A percentile compares a stretch with the other conserved stretches of the same genome.
Conservation (phyloP, 2,113 vertebrate genomes). For the Rhinoderma darwinii region DNA sequence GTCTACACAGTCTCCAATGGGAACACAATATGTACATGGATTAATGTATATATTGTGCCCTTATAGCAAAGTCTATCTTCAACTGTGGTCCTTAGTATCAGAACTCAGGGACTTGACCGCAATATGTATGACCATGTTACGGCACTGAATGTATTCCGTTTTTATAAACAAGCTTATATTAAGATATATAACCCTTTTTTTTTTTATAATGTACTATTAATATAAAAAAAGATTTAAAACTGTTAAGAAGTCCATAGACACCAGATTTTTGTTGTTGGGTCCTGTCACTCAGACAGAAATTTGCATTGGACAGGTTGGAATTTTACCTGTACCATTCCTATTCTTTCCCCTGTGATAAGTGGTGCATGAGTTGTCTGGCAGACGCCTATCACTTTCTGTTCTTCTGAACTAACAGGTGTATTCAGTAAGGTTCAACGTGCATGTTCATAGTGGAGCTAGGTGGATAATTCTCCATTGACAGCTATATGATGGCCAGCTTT, state of each 20-base stretch:
- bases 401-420: not conserved
- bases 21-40: not conserved
- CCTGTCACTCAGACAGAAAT: not conserved
- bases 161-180: no score
- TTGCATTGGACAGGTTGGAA: not conserved
- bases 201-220: no score
- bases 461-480: not conserved
- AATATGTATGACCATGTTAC: no score
- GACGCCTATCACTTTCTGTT: not conserved
- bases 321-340: not conserved
- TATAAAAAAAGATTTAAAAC: no score
- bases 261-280: not conserved
- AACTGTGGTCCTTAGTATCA: no score
- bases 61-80: no score
- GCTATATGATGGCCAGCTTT: not conserved
- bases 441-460: not conserved
- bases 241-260: no score
- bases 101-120: no score
- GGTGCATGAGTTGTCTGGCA: not conserved
- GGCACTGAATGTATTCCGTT: no score
- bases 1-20: not conserved
- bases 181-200: no score
- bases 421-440: not conserved
- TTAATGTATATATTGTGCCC: not conserved
- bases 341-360: not conserved